Evolutionary conservation across 2,113 vertebrate species (phyloP).

Genomic region (Calyptommatus sinebrachiatus): DNA sequence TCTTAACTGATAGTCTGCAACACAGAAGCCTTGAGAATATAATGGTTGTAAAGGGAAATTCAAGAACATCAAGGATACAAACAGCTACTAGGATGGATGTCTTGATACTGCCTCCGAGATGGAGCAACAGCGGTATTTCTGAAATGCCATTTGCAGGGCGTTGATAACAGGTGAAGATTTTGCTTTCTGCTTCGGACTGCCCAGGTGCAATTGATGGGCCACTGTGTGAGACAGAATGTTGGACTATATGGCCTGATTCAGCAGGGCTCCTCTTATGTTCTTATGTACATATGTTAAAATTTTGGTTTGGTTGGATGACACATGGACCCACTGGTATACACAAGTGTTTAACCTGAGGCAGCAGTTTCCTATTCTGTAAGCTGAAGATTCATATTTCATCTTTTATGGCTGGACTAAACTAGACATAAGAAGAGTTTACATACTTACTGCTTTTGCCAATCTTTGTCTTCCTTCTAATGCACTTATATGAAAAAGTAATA

Average conservation of each 20-base stretch:
- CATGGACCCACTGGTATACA: neutral
- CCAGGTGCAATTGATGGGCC: too few relatives aligned
- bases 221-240: too few relatives aligned
- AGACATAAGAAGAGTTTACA: neutral
- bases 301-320: neutral
- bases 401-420: conserved; percentile 16
- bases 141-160: too few relatives aligned
- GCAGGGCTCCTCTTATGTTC: too few relatives aligned
- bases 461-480: neutral
- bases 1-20: neutral
- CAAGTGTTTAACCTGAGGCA: conserved; percentile 10
- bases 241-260: too few relatives aligned
- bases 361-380: neutral
- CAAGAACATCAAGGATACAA: too few relatives aligned
- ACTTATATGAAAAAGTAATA: neutral
- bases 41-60: neutral
- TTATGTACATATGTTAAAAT: neutral
- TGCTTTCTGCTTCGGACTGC: too few relatives aligned
- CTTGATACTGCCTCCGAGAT: too few relatives aligned
- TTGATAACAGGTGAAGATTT: too few relatives aligned
- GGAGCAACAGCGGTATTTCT: too few relatives aligned
- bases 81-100: too few relatives aligned
- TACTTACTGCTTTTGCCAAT: neutral
- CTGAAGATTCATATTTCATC: conserved; percentile 3
- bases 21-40: neutral